Conservation (phyloP, 2,888 invertebrate species). For the Rhagonycha lutea region DNA sequence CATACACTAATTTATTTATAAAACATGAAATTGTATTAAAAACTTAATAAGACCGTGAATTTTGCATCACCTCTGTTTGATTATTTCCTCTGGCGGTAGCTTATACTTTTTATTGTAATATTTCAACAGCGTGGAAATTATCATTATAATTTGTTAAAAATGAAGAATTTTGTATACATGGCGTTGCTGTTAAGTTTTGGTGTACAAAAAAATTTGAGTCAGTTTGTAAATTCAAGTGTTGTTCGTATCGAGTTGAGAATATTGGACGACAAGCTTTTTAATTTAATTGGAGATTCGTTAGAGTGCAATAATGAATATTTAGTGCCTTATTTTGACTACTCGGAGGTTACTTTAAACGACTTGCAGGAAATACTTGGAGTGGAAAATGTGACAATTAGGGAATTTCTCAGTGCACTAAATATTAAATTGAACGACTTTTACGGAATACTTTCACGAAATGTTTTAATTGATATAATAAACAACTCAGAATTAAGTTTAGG, state of each 20-base stretch:
- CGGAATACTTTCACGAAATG: background rate
- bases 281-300: slow-evolving; percentile 25
- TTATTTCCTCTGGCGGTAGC: background rate
- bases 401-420: slow-evolving; percentile 14
- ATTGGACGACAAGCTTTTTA: slow-evolving; percentile 24
- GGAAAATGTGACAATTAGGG: slow-evolving; percentile 12
- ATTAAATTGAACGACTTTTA: slow-evolving; percentile 9
- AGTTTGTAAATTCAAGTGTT: slow-evolving; percentile 14
- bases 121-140: background rate
- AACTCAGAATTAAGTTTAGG: background rate
- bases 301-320: slow-evolving; percentile 13
- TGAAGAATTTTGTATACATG: background rate
- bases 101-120: background rate
- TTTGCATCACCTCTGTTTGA: background rate
- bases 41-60: background rate
- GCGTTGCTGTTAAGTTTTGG: background rate
- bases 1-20: background rate
- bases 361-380: slow-evolving; percentile 16
- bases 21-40: background rate
- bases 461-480: background rate
- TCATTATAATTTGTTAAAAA: background rate
- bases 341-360: slow-evolving; percentile 17
- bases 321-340: slow-evolving; percentile 14
- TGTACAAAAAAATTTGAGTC: background rate
- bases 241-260: slow-evolving; percentile 19